Evolutionary conservation across 2,888 invertebrate genomes (phyloP), one percentile per base, ranked within the genome.

Genomic region (Phasia obesa): DNA sequence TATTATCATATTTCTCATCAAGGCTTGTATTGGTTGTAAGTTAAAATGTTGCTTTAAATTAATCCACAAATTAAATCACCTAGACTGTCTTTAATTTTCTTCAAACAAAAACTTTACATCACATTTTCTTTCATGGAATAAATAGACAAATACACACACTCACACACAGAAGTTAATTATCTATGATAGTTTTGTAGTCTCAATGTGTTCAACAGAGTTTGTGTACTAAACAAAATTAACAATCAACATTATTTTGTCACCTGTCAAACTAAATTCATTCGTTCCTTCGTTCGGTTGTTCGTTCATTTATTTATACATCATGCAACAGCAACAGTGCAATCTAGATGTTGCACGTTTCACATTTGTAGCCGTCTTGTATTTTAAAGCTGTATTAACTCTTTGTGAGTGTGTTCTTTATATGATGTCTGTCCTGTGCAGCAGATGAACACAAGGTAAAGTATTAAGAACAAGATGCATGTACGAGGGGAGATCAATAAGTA

Each of bases 231-330:
- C 55, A 31, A 78, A 81, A 84, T 81, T 78, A 75, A 83, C 75
- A 75, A 73, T 83, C 75, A 69, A 77, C 83, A 77, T 84, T 84
- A 84, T 84, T 84, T 82, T 84, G 84, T 84, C 81, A 84, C 80
- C 84, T 84, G 85, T 80, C 84, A 82, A 67, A 75, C 81, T 75
- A 71, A 83, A 79, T 79, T 79, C 70, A 75, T 79, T 71, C 78
- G 75, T n/a, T n/a, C n/a, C n/a, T n/a, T n/a, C n/a, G n/a, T n/a
- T n/a, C n/a, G n/a, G n/a, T n/a, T n/a, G n/a, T n/a, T n/a, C n/a
- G n/a, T 83, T 78, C 78, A 75, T 62, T 79, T 57, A 73, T 65
- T 65, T 51, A 67, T 69, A 77, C 60, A 69, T 25, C 47, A 55
- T 35, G 47, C 35, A 65, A 49, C 44, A 60, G 42, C 25, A n/a